Evolutionary conservation across 2,113 vertebrate genomes (phyloP).

Genomic region (Oncorhynchus tshawytscha): DNA sequence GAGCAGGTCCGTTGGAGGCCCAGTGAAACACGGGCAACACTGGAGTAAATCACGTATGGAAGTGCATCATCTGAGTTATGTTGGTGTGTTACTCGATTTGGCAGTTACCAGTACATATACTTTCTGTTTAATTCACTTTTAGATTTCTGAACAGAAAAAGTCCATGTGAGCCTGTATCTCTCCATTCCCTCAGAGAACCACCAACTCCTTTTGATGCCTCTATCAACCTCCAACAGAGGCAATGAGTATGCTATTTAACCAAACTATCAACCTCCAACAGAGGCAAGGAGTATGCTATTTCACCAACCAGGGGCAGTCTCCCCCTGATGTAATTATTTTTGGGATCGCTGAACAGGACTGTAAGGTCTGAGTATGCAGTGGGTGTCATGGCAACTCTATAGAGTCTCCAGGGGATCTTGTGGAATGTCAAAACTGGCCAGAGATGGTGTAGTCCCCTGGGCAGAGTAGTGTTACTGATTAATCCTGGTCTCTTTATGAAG

Average conservation of each 20-base stretch:
- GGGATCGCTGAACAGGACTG: constrained; percentile 2
- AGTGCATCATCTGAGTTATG: too few species aligned
- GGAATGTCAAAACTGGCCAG: constrained; percentile 17
- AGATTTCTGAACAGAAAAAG: background rate
- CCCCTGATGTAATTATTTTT: constrained; percentile 12
- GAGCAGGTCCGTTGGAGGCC: too few species aligned
- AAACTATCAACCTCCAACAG: background rate
- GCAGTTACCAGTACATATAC: too few species aligned
- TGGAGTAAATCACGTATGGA: too few species aligned
- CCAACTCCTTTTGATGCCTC: background rate
- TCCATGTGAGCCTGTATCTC: background rate
- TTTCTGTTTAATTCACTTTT: too few species aligned
- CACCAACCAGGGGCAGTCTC: background rate
- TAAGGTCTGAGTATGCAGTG: constrained; percentile 8
- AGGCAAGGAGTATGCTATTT: background rate
- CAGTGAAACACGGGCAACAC: too few species aligned
- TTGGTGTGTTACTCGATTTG: too few species aligned
- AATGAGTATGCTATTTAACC: background rate
- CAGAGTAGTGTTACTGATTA: constrained; percentile 49
- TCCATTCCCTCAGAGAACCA: background rate
- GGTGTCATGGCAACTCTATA: background rate
- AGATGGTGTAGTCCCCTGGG: constrained; percentile 8
- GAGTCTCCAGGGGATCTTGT: constrained; percentile 21
- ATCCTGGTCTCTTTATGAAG: constrained; percentile 36
- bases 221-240: constrained; percentile 4